Conservation (phyloP, 2,888 invertebrate species). For the Microdon myrmicae region DNA sequence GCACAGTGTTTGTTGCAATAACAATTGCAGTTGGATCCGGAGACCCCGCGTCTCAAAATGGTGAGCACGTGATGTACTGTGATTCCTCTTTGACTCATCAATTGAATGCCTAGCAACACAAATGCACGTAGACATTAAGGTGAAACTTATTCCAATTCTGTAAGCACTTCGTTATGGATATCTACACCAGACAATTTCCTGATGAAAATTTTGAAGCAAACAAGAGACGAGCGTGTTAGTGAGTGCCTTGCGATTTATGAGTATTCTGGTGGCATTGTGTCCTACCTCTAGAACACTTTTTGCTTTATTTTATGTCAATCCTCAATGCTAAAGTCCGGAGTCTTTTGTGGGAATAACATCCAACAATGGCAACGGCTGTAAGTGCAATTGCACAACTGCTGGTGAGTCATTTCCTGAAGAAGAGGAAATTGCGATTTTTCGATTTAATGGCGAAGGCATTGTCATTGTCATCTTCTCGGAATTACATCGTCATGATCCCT, state of each 20-base stretch:
- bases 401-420: conserved; percentile 40
- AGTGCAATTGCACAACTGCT: neutral
- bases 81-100: conserved; percentile 25
- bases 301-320: neutral
- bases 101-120: conserved; percentile 32
- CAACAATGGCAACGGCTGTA: conserved; percentile 5
- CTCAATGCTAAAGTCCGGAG: neutral
- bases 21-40: conserved; percentile 6
- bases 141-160: conserved; percentile 11
- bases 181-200: conserved; percentile 33
- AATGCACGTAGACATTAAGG: conserved; percentile 31
- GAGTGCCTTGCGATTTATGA: no score
- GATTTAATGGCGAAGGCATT: conserved; percentile 43
- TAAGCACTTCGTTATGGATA: conserved; percentile 4
- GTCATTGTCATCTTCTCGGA: conserved; percentile 39
- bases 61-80: no score
- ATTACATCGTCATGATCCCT: conserved; percentile 12
- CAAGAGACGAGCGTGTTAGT: neutral
- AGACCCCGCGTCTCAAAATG: no score
- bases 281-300: no score
- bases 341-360: neutral
- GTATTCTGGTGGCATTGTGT: no score
- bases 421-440: conserved; percentile 48
- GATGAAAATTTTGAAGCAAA: neutral
- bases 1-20: conserved; percentile 7